Evolutionary conservation across 1,140 invertebrate genomes (phyloP), one percentile per base, ranked within the genome.

Genomic region (Stegodyphus dumicola): DNA sequence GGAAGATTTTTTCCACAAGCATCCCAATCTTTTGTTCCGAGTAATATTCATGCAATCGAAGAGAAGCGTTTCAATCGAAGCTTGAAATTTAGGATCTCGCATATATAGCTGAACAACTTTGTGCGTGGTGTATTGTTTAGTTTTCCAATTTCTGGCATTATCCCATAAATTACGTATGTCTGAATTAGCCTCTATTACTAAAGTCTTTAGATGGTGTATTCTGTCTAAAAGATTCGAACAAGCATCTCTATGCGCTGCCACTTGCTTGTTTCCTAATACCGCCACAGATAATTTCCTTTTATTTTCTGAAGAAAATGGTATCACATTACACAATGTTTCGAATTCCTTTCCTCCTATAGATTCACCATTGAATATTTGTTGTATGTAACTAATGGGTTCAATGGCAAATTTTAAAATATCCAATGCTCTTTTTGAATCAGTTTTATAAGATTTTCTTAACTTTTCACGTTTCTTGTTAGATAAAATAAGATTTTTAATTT

Each of bases 11-110:
- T 7, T 11, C 67, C 84, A 86, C 13, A 86, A 17, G 1, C 2
- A 11, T n/a, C 53, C 49, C 15, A 85, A 15, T 6, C 77, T 6
- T 65, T 60, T 60, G 9, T 7, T 53, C 4, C 65, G 64, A 7
- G 67, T 15, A 60, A 85, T 33, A 6, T 7, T 71, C 84, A 77
- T 77, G 48, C 84, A 86, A 64, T 86, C 75, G 54, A 78, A 86
- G 6, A 86, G 69, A 6, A 86, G 33, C 33, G 54, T 71, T 65
- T 86, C 84, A 11, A 86, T 15, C 2, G 76, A 48, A 17, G 84
- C 84, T 48, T 51, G 67, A 53, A 60, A 13, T 70, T 71, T 56
- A 7, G 65, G 9, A 64, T 78, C 66, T 0, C 48, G 51, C 6
- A 71, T 5, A 17, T 77, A 86, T 7, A 54, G 15, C 18, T 73